A percentile compares a stretch with the other conserved stretches of the same genome.
These are phyloP conservation scores for Erebia aethiops DNA, from an alignment of 2,888 invertebrate species.

Conservation along the genomic window DNA sequence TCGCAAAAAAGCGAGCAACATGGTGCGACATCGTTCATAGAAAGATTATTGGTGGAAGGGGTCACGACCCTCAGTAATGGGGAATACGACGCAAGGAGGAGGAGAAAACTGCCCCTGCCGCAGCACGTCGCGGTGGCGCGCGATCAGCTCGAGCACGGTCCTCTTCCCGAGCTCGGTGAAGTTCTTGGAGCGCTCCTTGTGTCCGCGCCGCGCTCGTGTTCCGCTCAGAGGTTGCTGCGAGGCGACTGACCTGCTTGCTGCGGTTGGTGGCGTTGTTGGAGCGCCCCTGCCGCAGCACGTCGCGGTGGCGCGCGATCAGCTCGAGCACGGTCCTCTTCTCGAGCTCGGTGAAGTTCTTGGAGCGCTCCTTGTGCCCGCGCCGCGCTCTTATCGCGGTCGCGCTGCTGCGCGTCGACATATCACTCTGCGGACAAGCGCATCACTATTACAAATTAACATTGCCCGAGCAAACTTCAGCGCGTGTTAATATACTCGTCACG, in stretches of 20 bases:
- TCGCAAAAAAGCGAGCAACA: too few relatives aligned
- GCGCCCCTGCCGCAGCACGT: slow-evolving; percentile 80
- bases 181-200: slow-evolving; percentile 81
- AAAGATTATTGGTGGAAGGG: too few relatives aligned
- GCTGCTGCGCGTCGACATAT: slow-evolving; percentile 77
- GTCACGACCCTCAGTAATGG: too few relatives aligned
- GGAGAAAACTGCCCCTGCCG: slow-evolving; percentile 81
- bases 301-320: slow-evolving; percentile 76
- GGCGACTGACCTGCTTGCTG: slow-evolving; percentile 69
- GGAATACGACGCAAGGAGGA: too few relatives aligned
- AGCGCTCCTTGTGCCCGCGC: slow-evolving; percentile 80
- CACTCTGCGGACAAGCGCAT: slow-evolving; percentile 56
- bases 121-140: slow-evolving; percentile 77
- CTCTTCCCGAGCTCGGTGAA: slow-evolving; percentile 80
- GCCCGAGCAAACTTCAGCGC: too few relatives aligned
- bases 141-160: slow-evolving; percentile 78
- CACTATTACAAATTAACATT: slow-evolving; percentile 8
- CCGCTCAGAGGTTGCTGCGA: too few relatives aligned
- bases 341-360: slow-evolving; percentile 80
- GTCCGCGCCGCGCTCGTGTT: slow-evolving; percentile 77
- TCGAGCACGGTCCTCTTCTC: slow-evolving; percentile 79
- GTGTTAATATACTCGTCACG: too few relatives aligned
- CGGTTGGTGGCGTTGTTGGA: slow-evolving; percentile 81
- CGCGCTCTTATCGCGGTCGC: slow-evolving; percentile 68
- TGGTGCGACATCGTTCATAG: too few relatives aligned